phyloP scores from a whole-genome alignment of 2,113 vertebrate genomes.

The Phylloscopus whistleri region DNA sequence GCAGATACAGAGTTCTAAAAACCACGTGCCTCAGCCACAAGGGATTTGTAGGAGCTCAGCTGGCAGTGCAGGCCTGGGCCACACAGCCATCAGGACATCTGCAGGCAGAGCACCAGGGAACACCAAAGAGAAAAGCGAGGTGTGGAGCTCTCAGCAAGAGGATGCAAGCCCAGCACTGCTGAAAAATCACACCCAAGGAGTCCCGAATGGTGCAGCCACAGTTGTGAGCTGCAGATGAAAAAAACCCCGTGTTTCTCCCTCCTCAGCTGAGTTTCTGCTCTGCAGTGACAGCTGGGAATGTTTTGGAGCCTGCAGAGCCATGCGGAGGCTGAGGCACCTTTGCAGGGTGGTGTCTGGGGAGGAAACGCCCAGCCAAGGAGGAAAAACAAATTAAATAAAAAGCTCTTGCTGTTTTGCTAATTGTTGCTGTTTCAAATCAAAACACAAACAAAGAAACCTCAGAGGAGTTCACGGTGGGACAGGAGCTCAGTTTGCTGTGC shows the following conservation, averaged over 20 bases:
- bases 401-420: not conserved
- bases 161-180: not conserved
- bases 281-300: not conserved
- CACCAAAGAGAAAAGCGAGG: not conserved
- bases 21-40: not conserved
- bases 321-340: not conserved
- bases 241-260: rapidly evolving
- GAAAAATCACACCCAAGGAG: not conserved
- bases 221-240: not conserved
- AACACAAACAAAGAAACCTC: not conserved
- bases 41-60: not conserved
- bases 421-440: not conserved
- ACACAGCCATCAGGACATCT: not conserved
- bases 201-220: not conserved
- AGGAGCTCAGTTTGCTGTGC: not conserved
- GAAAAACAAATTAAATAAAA: constrained; percentile 6
- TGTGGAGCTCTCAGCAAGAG: not conserved
- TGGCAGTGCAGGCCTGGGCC: not conserved
- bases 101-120: not conserved
- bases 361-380: not conserved
- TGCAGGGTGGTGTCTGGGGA: not conserved
- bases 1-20: not conserved
- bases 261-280: not conserved
- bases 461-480: not conserved
- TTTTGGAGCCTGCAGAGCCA: not conserved